These are phyloP conservation scores for Aricia agestis DNA, from an alignment of 1,140 invertebrate species.

Conservation along the genomic window DNA sequence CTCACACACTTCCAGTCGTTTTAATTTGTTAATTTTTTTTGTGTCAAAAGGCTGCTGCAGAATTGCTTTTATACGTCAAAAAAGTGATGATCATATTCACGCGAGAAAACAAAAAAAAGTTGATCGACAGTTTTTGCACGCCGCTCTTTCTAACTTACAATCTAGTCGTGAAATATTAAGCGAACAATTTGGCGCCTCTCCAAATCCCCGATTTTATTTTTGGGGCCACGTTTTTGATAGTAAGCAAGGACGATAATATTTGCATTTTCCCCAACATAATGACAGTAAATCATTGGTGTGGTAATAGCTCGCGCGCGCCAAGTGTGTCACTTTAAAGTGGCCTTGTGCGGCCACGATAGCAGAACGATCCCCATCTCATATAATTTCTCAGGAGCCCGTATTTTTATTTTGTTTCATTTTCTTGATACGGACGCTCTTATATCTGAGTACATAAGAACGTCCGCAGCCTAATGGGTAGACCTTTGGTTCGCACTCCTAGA, in stretches of 20 bases:
- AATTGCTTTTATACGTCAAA: no score
- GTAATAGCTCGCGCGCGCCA: not conserved
- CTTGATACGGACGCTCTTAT: no score
- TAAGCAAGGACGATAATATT: conserved; percentile 1
- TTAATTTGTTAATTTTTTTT: no score
- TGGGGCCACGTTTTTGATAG: not conserved
- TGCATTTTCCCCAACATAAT: not conserved
- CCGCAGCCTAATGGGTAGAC: no score
- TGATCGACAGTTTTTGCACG: not conserved
- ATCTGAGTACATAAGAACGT: no score
- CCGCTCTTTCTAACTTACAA: not conserved
- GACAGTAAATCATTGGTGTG: not conserved
- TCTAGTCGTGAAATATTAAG: conserved; percentile 1
- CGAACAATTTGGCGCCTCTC: not conserved
- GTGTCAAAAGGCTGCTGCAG: no score
- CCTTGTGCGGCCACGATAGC: not conserved
- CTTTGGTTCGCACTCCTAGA: no score
- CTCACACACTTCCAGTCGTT: no score
- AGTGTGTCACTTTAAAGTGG: not conserved
- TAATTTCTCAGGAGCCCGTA: not conserved
- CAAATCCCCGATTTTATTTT: not conserved
- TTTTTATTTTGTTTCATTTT: not conserved
- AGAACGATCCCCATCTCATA: not conserved
- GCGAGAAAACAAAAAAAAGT: not conserved
- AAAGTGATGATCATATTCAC: not conserved